Evolutionary conservation across 2,797 vertebrate species (phyloP).

Genomic region (Semotilus atromaculatus): DNA sequence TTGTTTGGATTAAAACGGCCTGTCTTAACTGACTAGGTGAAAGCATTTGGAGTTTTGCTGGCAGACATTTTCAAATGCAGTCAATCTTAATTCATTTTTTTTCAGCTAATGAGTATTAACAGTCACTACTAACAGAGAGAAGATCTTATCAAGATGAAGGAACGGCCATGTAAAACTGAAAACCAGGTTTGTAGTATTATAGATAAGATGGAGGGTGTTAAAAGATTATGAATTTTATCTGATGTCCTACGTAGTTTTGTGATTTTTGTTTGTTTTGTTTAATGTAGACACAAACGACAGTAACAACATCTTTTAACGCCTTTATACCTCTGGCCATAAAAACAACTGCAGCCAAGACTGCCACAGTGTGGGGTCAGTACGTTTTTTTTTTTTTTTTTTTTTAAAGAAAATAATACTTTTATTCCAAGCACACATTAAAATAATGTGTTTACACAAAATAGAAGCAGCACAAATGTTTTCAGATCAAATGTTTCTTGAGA

Average conservation of each 20-base stretch:
- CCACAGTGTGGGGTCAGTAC: background rate
- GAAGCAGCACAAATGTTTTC: background rate
- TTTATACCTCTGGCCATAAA: background rate
- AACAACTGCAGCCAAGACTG: background rate
- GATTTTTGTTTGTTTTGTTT: background rate
- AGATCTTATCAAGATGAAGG: background rate
- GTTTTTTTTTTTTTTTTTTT: background rate
- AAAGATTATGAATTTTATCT: background rate
- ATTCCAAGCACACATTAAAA: background rate
- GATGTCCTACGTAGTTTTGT: background rate
- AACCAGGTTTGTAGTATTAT: background rate
- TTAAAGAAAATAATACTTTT: background rate
- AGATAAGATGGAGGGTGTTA: background rate
- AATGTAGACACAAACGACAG: background rate
- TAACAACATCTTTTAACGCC: background rate
- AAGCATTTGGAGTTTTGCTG: constrained; percentile 8
- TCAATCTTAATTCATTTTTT: background rate
- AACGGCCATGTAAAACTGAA: background rate
- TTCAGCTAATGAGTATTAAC: constrained; percentile 17
- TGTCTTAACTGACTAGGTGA: background rate
- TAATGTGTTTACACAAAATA: background rate
- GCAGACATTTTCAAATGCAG: background rate
- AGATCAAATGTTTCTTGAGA: background rate
- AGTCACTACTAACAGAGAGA: background rate
- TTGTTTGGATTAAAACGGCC: constrained; percentile 13